phyloP scores from a whole-genome alignment of 2,797 vertebrate species.

The Masticophis lateralis region DNA sequence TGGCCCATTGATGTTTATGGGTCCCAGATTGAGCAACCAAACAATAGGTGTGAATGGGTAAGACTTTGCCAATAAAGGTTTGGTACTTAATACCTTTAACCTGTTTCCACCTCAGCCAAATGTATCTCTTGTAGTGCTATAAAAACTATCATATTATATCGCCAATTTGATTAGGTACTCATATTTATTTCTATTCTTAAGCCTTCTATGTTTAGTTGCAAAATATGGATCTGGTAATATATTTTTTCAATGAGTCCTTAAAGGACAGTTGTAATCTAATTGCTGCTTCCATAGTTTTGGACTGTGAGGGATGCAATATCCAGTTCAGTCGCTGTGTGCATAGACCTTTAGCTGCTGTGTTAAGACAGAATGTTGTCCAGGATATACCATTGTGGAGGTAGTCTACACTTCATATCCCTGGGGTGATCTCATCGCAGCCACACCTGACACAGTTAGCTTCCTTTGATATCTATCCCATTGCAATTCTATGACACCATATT shows the following conservation, averaged over 20 bases:
- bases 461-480: neutral
- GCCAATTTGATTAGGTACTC: neutral
- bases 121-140: neutral
- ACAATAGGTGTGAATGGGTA: neutral
- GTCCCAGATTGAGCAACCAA: neutral
- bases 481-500: neutral
- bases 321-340: neutral
- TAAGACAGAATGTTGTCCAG: neutral
- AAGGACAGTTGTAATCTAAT: neutral
- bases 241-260: neutral
- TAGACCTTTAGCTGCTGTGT: neutral
- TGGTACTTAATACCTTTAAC: neutral
- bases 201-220: neutral
- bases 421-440: neutral
- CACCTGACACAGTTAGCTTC: neutral
- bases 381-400: neutral
- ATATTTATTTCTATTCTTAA: neutral
- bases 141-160: neutral
- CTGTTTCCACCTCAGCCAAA: neutral
- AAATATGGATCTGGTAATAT: neutral
- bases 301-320: neutral
- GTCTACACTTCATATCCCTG: neutral
- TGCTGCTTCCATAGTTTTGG: neutral
- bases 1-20: neutral
- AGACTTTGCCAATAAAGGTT: neutral